phyloP scores from a whole-genome alignment of 92 coral and sea anemone species.

The Plumapathes pennacea region DNA sequence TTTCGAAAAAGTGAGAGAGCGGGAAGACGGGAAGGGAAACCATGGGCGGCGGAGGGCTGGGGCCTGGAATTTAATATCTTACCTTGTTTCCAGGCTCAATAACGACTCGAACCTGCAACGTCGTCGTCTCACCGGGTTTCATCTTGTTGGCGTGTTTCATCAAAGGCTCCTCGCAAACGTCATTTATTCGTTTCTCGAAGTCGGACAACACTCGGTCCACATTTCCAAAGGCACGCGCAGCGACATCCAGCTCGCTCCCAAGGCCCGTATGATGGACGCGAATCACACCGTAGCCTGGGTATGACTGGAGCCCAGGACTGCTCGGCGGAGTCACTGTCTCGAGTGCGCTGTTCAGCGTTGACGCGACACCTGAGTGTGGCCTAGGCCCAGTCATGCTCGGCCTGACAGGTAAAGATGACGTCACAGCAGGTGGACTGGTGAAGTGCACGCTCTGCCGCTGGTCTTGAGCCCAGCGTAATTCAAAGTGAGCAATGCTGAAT shows the following conservation, averaged over 20 bases:
- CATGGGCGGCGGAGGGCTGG: too few species aligned
- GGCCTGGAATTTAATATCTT: not conserved
- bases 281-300: constrained; percentile 61
- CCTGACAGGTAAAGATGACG: not conserved
- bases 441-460: not conserved
- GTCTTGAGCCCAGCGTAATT: constrained; percentile 68
- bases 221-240: constrained; percentile 26
- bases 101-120: constrained; percentile 62
- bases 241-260: constrained; percentile 20
- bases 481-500: constrained; percentile 65
- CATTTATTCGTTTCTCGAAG: constrained; percentile 61
- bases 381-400: not conserved
- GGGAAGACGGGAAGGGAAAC: too few species aligned
- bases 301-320: constrained; percentile 14
- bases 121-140: constrained; percentile 62
- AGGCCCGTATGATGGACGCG: constrained; percentile 73
- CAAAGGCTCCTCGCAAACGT: constrained; percentile 71
- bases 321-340: constrained; percentile 4
- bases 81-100: constrained; percentile 61
- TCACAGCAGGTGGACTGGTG: not conserved
- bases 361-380: not conserved
- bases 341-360: not conserved
- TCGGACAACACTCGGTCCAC: constrained; percentile 28
- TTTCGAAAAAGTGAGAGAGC: too few species aligned
- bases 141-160: constrained; percentile 68